Evolutionary conservation across 2,797 vertebrate genomes (phyloP).

Genomic region (Sebastiscus tertius): DNA sequence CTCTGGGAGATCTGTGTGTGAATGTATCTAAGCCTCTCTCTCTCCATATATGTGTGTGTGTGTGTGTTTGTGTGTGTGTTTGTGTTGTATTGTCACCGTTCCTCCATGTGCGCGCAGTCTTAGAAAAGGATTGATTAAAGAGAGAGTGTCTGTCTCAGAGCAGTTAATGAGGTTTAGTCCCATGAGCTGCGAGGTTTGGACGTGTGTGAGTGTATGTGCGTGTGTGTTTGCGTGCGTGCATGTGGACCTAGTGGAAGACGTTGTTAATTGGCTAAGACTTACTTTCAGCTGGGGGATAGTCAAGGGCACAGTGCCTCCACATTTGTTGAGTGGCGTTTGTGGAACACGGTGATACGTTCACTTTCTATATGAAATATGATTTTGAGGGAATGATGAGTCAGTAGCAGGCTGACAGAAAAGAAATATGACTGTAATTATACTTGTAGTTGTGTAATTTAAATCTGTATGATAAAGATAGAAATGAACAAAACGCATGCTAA

Average conservation of each 20-base stretch:
- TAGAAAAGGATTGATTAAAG: constrained; percentile 88
- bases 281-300: constrained; percentile 79
- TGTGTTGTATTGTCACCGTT: constrained; percentile 80
- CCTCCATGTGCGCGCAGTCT: constrained; percentile 78
- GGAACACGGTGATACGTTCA: constrained; percentile 49
- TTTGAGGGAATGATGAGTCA: constrained; percentile 70
- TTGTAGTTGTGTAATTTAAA: constrained; percentile 31
- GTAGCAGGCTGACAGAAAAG: constrained; percentile 79
- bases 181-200: constrained; percentile 78
- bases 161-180: constrained; percentile 89
- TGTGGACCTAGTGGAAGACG: constrained; percentile 74
- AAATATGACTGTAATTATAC: constrained; percentile 54
- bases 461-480: constrained; percentile 23
- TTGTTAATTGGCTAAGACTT: constrained; percentile 85
- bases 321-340: constrained; percentile 64
- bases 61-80: constrained; percentile 50
- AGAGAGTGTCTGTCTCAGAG: constrained; percentile 86
- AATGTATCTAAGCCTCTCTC: constrained; percentile 59
- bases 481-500: constrained; percentile 14
- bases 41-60: constrained; percentile 17
- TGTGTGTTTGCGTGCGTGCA: constrained; percentile 63
- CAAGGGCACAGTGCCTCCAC: constrained; percentile 77
- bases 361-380: constrained; percentile 59
- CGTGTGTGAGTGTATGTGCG: constrained; percentile 54
- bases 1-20: constrained; percentile 74